Evolutionary conservation across 2,113 vertebrate genomes (phyloP).

Genomic region (Sakesphorus luctuosus): DNA sequence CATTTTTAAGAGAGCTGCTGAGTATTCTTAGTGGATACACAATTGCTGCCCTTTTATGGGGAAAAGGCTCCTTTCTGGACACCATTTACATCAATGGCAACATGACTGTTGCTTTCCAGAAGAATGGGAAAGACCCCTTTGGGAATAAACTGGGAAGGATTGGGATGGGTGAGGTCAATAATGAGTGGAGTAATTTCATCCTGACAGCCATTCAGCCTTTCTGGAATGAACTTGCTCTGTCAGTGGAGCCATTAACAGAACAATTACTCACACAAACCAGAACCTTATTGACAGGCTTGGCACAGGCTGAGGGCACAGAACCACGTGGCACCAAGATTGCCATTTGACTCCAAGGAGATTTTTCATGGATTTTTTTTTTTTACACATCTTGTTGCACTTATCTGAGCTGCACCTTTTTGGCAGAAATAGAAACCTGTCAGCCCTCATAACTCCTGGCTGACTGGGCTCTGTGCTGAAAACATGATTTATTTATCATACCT

Average conservation of each 20-base stretch:
- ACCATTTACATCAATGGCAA: conserved; percentile 15
- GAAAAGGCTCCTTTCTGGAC: conserved; percentile 9
- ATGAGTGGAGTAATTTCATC: conserved; percentile 44
- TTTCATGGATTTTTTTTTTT: neutral
- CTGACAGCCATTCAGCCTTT: conserved; percentile 50
- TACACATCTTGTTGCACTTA: conserved; percentile 13
- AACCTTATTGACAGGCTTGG: conserved; percentile 34
- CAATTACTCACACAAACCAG: neutral
- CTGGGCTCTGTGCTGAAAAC: neutral
- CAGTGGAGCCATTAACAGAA: conserved; percentile 38
- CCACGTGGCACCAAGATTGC: neutral
- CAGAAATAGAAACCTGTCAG: neutral
- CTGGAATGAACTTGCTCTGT: conserved; percentile 59
- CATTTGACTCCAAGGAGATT: neutral
- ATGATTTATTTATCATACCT: neutral
- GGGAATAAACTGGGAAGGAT: conserved; percentile 48
- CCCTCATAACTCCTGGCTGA: neutral
- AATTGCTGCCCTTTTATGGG: neutral
- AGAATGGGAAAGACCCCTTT: conserved; percentile 31
- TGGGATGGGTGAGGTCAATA: conserved; percentile 56
- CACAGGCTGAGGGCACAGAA: neutral
- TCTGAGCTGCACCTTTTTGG: conserved; percentile 1
- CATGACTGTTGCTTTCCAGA: conserved; percentile 28
- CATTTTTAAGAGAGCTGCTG: conserved; percentile 32
- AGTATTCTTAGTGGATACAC: conserved; percentile 24